Conservation (phyloP, 2,797 vertebrate genomes). For the Neostethus bicornis region DNA sequence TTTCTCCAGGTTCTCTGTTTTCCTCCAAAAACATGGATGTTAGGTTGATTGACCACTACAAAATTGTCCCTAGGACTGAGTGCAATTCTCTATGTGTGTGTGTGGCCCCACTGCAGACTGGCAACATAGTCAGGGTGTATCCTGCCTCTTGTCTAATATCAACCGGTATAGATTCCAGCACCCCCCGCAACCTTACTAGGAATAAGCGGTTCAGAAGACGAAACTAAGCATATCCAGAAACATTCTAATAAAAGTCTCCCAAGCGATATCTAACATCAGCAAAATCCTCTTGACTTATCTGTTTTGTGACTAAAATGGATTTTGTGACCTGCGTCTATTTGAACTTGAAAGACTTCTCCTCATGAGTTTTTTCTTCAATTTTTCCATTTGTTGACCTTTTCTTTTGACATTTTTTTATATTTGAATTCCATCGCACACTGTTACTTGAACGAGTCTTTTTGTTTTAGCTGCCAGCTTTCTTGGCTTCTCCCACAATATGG, state of each 20-base stretch:
- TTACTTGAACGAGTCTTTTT: slow-evolving; percentile 1
- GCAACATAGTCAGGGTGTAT: no score
- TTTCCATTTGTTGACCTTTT: slow-evolving; percentile 13
- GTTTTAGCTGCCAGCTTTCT: slow-evolving; percentile 11
- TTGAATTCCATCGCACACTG: slow-evolving; percentile 44
- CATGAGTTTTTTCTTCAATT: slow-evolving; percentile 4
- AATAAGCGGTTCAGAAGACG: no score
- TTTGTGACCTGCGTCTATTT: slow-evolving; percentile 36
- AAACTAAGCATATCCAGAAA: slow-evolving; percentile 44
- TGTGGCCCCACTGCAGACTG: no score
- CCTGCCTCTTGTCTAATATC: no score
- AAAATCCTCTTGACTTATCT: slow-evolving; percentile 57
- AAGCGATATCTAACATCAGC: slow-evolving; percentile 41
- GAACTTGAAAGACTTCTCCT: slow-evolving; percentile 21
- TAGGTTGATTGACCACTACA: no score
- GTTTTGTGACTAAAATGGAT: slow-evolving; percentile 70
- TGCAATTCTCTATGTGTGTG: no score
- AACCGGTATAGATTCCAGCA: no score
- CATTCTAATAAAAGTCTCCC: slow-evolving; percentile 36
- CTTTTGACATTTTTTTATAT: slow-evolving; percentile 36
- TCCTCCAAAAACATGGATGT: no score
- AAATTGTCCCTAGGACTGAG: no score
- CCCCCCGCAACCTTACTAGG: no score
- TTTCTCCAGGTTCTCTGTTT: no score
- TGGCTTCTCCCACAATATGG: slow-evolving; percentile 3